Percentiles rank a stretch among this genome's conserved stretches.
Evolutionary conservation across 1,140 invertebrate genomes (phyloP).

Genomic region (Drosophila pandora): DNA sequence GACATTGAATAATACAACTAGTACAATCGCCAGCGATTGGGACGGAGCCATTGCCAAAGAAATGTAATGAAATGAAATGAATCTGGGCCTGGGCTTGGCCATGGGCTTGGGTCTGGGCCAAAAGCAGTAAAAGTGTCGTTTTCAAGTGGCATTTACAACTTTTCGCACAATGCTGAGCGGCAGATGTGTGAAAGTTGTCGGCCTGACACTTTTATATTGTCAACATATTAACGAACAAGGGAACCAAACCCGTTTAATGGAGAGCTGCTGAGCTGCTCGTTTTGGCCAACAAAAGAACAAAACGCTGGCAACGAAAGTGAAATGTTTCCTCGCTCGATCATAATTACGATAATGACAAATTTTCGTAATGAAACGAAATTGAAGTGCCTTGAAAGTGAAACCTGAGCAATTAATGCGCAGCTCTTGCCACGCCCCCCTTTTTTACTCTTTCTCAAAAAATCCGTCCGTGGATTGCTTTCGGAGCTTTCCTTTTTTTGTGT

Average conservation of each 20-base stretch:
- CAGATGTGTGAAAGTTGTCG: conserved; percentile 79
- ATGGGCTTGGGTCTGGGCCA: conserved; percentile 46
- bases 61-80: conserved; percentile 3
- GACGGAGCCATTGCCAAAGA: conserved; percentile 1
- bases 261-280: conserved; percentile 45
- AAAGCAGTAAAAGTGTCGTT: conserved; percentile 55
- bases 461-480: conserved; percentile 11
- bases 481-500: conserved; percentile 39
- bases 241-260: conserved; percentile 53
- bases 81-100: conserved; percentile 25
- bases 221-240: conserved; percentile 68
- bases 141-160: conserved; percentile 51
- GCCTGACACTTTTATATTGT: conserved; percentile 72
- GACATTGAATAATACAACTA: conserved; percentile 76
- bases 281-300: conserved; percentile 77
- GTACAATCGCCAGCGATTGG: conserved; percentile 13
- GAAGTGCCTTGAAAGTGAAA: conserved; percentile 79
- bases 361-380: conserved; percentile 66
- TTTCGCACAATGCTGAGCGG: conserved; percentile 41
- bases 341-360: conserved; percentile 75
- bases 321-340: conserved; percentile 64
- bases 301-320: conserved; percentile 69
- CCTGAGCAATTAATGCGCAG: conserved; percentile 72
- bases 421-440: conserved; percentile 32
- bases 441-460: neutral